These are phyloP conservation scores for Artemia sinica DNA, from an alignment of 2,888 invertebrate species.

Conservation along the genomic window DNA sequence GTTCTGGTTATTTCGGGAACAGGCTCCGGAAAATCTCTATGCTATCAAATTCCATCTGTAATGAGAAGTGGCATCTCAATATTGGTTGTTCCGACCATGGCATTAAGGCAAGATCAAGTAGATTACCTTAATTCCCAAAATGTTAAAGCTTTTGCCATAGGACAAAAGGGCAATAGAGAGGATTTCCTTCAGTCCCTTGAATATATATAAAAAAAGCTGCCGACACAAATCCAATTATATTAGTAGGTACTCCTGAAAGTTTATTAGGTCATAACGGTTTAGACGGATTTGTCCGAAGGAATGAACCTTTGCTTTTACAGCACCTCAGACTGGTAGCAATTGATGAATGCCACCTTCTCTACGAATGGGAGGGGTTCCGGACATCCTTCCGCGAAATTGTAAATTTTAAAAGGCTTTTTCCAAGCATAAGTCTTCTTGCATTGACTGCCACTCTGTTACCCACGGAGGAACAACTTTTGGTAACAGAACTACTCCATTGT, in stretches of 20 bases:
- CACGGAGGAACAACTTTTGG: neutral
- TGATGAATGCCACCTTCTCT: neutral
- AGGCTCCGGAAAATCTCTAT: neutral
- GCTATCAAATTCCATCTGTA: neutral
- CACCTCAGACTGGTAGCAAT: neutral
- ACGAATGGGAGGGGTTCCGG: neutral
- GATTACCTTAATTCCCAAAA: neutral
- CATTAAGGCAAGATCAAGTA: neutral
- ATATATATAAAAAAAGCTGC: fast-evolving
- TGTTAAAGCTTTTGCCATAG: neutral
- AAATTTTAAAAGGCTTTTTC: too few species aligned
- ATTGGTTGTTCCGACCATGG: neutral
- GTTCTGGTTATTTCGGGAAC: neutral
- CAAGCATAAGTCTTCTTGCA: too few species aligned
- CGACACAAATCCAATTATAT: neutral
- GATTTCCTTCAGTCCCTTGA: fast-evolving
- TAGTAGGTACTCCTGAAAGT: neutral
- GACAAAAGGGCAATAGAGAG: neutral
- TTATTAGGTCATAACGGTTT: neutral
- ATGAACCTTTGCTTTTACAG: neutral
- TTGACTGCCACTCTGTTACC: too few species aligned
- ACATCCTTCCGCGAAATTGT: neutral
- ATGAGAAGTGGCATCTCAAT: neutral
- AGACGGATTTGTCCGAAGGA: neutral
- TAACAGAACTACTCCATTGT: neutral